Evolutionary conservation across 2,888 invertebrate genomes (phyloP).

Genomic region (Aricia artaxerxes): DNA sequence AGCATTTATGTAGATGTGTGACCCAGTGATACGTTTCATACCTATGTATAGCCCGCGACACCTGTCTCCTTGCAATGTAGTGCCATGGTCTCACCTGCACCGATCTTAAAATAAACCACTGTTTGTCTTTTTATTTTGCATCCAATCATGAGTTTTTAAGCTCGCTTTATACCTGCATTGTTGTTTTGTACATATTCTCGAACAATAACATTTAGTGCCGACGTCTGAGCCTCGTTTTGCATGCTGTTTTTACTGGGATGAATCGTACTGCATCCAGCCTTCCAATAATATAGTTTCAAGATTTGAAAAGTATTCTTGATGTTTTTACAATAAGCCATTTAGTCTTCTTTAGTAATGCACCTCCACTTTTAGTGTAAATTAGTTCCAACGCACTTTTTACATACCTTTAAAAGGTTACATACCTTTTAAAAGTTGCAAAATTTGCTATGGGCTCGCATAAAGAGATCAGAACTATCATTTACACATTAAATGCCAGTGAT

Average conservation of each 20-base stretch:
- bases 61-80: slow-evolving; percentile 34
- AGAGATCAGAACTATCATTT: neutral
- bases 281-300: neutral
- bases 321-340: neutral
- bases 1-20: slow-evolving; percentile 25
- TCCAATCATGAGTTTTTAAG: slow-evolving; percentile 29
- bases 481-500: slow-evolving; percentile 7
- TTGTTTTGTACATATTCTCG: slow-evolving; percentile 20
- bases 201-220: slow-evolving; percentile 16
- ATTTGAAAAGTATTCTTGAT: neutral
- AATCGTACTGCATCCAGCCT: neutral
- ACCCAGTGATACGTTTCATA: slow-evolving; percentile 29
- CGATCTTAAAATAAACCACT: slow-evolving; percentile 34
- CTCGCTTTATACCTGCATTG: slow-evolving; percentile 18
- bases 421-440: neutral
- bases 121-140: slow-evolving; percentile 31
- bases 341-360: neutral
- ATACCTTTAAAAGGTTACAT: too few relatives aligned
- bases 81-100: slow-evolving; percentile 33
- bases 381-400: neutral
- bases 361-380: neutral
- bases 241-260: neutral
- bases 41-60: slow-evolving; percentile 23
- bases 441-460: neutral
- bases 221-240: slow-evolving; percentile 5